Conservation (phyloP, 2,113 vertebrate species). For the Antechinus stuartii region DNA sequence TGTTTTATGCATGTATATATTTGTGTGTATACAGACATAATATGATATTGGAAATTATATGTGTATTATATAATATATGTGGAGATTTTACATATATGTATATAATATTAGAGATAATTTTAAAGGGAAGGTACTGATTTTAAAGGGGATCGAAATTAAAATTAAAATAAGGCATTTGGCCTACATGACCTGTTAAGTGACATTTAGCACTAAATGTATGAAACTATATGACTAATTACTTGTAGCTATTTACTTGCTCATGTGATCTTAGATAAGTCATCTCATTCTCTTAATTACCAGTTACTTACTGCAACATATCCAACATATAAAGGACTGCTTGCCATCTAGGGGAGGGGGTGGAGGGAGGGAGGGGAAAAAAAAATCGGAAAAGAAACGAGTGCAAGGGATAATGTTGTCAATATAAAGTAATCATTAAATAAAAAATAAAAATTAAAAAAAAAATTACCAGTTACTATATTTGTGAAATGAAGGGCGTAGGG, state of each 20-base stretch:
- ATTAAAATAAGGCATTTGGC: background rate
- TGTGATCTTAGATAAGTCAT: background rate
- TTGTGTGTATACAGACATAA: background rate
- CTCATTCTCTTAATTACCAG: background rate
- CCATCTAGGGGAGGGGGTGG: too few relatives aligned
- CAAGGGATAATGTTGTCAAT: too few relatives aligned
- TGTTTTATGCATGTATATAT: background rate
- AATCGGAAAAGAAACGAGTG: too few relatives aligned
- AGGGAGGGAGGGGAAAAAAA: too few relatives aligned
- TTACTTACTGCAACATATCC: too few relatives aligned
- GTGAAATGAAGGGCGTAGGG: background rate
- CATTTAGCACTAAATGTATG: background rate
- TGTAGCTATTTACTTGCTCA: background rate
- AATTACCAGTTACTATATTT: background rate
- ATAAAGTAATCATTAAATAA: too few relatives aligned
- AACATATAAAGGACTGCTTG: too few relatives aligned
- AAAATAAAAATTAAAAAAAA: too few relatives aligned
- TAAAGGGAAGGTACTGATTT: background rate
- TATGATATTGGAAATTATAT: background rate
- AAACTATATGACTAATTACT: background rate
- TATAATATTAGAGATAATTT: background rate
- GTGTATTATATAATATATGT: background rate
- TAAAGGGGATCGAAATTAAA: background rate
- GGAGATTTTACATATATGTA: background rate
- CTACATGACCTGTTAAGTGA: background rate